Evolutionary conservation across 2,888 invertebrate genomes (phyloP).

Genomic region (Chymomyza fuscimana): DNA sequence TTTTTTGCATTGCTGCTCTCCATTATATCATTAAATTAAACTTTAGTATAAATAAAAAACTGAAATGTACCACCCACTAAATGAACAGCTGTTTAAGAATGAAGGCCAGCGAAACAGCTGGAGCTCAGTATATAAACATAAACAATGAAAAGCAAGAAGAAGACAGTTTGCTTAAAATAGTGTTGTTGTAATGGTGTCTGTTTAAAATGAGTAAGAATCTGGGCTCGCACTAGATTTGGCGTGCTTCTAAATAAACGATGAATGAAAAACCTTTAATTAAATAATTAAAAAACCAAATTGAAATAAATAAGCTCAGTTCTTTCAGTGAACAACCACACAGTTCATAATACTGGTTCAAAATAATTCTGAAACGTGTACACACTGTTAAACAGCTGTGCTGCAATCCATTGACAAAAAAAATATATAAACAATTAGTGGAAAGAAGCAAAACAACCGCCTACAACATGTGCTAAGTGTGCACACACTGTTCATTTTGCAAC

Average conservation of each 20-base stretch:
- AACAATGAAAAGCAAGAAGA: constrained; percentile 15
- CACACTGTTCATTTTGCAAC: neutral
- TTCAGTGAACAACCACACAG: neutral
- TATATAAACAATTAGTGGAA: neutral
- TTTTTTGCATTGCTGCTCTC: constrained; percentile 73
- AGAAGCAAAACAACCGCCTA: neutral
- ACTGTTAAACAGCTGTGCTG: neutral
- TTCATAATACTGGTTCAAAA: neutral
- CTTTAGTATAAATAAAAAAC: constrained; percentile 15
- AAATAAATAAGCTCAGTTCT: neutral
- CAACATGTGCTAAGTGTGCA: neutral
- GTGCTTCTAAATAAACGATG: neutral
- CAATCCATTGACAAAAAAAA: neutral
- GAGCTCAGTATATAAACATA: neutral
- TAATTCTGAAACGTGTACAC: neutral
- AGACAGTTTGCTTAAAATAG: neutral
- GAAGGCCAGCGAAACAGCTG: neutral
- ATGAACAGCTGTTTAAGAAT: constrained; percentile 19
- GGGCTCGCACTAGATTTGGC: neutral
- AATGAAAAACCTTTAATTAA: neutral
- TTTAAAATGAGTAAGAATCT: neutral
- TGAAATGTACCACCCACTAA: constrained; percentile 19
- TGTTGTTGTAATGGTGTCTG: neutral
- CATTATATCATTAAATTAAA: constrained; percentile 38
- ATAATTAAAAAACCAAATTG: neutral